Base-by-base conservation (phyloP, 2,888 invertebrate genomes). In the Macrophya annulata region DNA sequence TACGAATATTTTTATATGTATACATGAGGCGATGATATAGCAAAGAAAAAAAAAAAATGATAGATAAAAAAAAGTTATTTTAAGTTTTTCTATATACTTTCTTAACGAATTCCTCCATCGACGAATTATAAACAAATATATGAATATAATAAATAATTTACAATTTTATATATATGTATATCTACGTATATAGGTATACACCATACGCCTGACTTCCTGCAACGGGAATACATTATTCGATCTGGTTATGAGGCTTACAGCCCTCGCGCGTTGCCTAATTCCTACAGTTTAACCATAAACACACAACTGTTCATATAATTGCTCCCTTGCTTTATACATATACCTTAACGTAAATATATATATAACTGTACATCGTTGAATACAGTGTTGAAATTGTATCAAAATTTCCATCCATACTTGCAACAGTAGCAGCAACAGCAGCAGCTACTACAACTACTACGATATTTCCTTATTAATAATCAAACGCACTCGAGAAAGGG, bases 201-300 rank as follows among this genome's bases (percentile, higher is more conserved):
- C 31, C 8, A 48, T 72, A 72, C 17, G 43, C 68, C 68, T 72
- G 4, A 40, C n/a, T 59, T 79, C 21, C 40, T 40, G 40, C 5
- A 12, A 31, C 48, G 9, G 74, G 21, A 71, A 25, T 25, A 43
- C 40, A 43, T 81, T 81, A 81, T 81, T 81, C 81, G 81, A 92
- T 92, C 92, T 90, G 89, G 90, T 92, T 92, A 93, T 90, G 92
- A 92, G 91, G 88, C 88, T 89, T 88, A 86, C 93, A 92, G 92
- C 92, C 88, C 88, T 88, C 89, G 89, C 86, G 25, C 48, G 51
- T 79, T 25, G 4, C 43, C 72, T 74, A 74, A 74, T 74, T 74
- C 68, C 82, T 31, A 83, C 82, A 83, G 82, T 83, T 83, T 83
- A 83, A 83, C 68, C 82, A 68, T 68, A 68, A 83, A 83, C 82